Base-by-base conservation (phyloP, 2,113 vertebrate species). In the Hyla sarda region DNA sequence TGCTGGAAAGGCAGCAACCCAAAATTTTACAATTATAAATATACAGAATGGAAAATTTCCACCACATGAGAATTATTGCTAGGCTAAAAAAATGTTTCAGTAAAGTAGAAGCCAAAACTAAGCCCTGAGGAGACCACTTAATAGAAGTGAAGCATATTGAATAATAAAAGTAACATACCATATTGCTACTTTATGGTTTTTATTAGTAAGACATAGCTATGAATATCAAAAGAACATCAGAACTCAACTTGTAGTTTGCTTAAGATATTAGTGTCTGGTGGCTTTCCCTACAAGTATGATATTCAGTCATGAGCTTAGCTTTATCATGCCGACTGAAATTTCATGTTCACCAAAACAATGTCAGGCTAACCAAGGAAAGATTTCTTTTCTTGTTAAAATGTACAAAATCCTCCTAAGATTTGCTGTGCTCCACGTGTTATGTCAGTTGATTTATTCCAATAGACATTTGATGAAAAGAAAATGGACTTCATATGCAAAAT, bases 261-360 rank as follows among this genome's bases (percentile, higher is more conserved):
- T 82, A 71, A 78, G 25, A 79, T 88, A 87, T 34, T 13, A 41
- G 2, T 80, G 52, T 52, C 6, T 90, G 83, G 28, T 88, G 89
- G 85, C 1, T 82, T 21, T 17, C 34, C 82, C 16, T 14, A 19
- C 19, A 54, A 83, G 72, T 5, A 60, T 8, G 12, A 1, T 9
- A 84, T 50, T 72, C 41, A 82, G 17, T 72, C 16, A 86, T 85
- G 87, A 72, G 16, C 1, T 82, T 85, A 88, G 2, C 8, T 21
- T 85, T 84, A 71, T 69, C 32, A 16, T 37, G 34, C 10, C 88
- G 74, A 76, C 0, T 84, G 62, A 89, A 88, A 88, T 88, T 16
- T 88, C 19, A 32, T 0, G 76, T 86, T 60, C 14, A 41, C 82
- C 56, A 28, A 89, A 90, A 87, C 37, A 85, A 37, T 37, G 3